These are phyloP conservation scores for Musca vetustissima DNA, from an alignment of 1,140 invertebrate genomes.

Conservation along the genomic window DNA sequence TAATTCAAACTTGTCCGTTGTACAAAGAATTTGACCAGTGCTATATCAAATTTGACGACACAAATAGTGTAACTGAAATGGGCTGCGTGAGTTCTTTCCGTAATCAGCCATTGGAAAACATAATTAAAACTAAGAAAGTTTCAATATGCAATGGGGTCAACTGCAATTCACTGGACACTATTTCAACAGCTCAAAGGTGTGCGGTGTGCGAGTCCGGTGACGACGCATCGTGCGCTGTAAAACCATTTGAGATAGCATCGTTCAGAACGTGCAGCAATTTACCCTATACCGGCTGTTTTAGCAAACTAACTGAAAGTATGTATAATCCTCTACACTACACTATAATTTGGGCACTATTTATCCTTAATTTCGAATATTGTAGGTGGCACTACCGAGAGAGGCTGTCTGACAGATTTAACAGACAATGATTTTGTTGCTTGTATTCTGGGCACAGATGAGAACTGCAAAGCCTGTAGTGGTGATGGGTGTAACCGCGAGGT, in stretches of 20 bases:
- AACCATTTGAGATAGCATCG: constrained; percentile 33
- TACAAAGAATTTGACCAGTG: constrained; percentile 46
- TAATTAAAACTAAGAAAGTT: constrained; percentile 45
- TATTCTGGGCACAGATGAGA: constrained; percentile 37
- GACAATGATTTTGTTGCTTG: constrained; percentile 41
- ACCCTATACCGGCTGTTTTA: constrained; percentile 42
- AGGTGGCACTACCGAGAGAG: constrained; percentile 47
- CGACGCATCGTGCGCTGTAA: constrained; percentile 39
- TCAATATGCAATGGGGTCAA: constrained; percentile 39
- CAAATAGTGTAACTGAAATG: constrained; percentile 37
- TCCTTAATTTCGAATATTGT: background rate
- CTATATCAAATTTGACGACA: constrained; percentile 39
- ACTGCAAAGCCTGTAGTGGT: constrained; percentile 36
- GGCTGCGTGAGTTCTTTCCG: constrained; percentile 48
- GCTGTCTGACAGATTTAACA: constrained; percentile 40
- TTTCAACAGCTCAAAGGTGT: constrained; percentile 34
- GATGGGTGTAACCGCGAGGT: constrained; percentile 50
- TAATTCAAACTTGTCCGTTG: constrained; percentile 30
- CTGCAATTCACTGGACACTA: constrained; percentile 36
- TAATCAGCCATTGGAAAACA: constrained; percentile 39
- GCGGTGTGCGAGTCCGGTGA: constrained; percentile 43
- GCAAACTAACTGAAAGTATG: constrained; percentile 21
- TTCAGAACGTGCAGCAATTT: constrained; percentile 37
- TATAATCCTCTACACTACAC: constrained; percentile 28
- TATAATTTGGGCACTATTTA: background rate